phyloP scores from a whole-genome alignment of 2,797 vertebrate species.

The Poecilia velifera region DNA sequence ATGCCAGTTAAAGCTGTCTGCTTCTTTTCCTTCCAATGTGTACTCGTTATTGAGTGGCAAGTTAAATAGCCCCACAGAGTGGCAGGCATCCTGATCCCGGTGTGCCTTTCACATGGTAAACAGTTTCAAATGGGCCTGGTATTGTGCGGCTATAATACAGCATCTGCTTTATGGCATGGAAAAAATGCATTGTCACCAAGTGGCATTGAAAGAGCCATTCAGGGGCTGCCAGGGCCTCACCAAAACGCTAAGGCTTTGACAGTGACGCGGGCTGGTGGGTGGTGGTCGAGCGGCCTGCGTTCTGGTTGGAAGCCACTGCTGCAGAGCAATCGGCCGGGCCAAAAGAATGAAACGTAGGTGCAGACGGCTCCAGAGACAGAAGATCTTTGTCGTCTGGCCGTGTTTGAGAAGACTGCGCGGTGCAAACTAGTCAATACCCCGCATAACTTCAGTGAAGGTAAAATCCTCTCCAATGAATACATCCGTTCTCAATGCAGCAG shows the following conservation, averaged over 20 bases:
- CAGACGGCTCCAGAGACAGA: constrained; percentile 37
- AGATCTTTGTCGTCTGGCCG: constrained; percentile 28
- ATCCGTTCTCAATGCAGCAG: constrained; percentile 59
- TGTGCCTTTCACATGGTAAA: constrained; percentile 81
- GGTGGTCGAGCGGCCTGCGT: constrained; percentile 52
- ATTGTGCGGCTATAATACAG: constrained; percentile 79
- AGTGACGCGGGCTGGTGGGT: constrained; percentile 60
- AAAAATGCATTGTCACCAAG: constrained; percentile 80
- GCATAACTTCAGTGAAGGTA: constrained; percentile 43
- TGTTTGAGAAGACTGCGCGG: constrained; percentile 28
- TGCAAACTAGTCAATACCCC: constrained; percentile 44
- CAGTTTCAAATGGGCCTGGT: constrained; percentile 71
- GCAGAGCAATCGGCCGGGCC: constrained; percentile 19
- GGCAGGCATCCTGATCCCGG: constrained; percentile 74
- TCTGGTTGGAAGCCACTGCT: constrained; percentile 36
- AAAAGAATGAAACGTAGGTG: constrained; percentile 37
- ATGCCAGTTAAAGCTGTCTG: constrained; percentile 67
- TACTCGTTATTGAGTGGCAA: constrained; percentile 78
- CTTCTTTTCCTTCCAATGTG: constrained; percentile 67
- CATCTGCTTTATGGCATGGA: constrained; percentile 82
- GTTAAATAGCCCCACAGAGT: constrained; percentile 79
- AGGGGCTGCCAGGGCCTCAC: constrained; percentile 65
- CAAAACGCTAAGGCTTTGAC: constrained; percentile 64
- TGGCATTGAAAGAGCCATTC: constrained; percentile 76
- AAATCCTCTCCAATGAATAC: constrained; percentile 44